phyloP scores from a whole-genome alignment of 2,888 invertebrate species.

The Phlogophora meticulosa region DNA sequence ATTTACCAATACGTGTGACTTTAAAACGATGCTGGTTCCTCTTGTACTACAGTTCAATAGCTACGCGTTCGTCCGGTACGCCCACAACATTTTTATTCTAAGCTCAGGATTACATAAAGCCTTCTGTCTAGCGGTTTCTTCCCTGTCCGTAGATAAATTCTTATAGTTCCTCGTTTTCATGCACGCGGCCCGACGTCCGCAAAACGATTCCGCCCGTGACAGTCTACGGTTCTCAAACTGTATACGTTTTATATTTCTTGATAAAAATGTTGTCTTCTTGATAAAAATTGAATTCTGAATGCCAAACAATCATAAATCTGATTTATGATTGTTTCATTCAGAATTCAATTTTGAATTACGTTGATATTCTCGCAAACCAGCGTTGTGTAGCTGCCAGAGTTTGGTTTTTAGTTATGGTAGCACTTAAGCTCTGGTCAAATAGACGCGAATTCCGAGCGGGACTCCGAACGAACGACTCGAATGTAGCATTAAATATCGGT shows the following conservation, averaged over 20 bases:
- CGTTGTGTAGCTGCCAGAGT: too few relatives aligned
- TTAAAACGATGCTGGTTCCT: background rate
- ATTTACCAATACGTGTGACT: background rate
- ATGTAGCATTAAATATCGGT: too few relatives aligned
- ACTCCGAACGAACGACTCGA: too few relatives aligned
- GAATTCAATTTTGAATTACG: too few relatives aligned
- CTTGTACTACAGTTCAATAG: background rate
- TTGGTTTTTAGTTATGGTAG: too few relatives aligned
- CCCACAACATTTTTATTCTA: constrained; percentile 41
- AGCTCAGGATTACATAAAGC: constrained; percentile 52
- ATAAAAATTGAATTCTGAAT: too few relatives aligned
- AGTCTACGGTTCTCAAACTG: constrained; percentile 61
- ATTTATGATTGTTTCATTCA: too few relatives aligned
- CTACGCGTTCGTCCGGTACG: constrained; percentile 6
- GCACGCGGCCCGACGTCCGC: constrained; percentile 64
- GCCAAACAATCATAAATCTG: too few relatives aligned
- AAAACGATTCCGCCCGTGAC: constrained; percentile 47
- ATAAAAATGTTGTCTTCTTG: too few relatives aligned
- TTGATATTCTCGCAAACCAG: too few relatives aligned
- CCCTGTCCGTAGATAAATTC: constrained; percentile 31
- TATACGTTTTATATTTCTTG: background rate
- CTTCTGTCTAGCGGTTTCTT: constrained; percentile 37
- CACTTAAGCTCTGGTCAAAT: too few relatives aligned
- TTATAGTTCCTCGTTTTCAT: constrained; percentile 57
- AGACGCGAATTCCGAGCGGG: too few relatives aligned